phyloP scores from a whole-genome alignment of 2,888 invertebrate species.

The Eurytoma californica region DNA sequence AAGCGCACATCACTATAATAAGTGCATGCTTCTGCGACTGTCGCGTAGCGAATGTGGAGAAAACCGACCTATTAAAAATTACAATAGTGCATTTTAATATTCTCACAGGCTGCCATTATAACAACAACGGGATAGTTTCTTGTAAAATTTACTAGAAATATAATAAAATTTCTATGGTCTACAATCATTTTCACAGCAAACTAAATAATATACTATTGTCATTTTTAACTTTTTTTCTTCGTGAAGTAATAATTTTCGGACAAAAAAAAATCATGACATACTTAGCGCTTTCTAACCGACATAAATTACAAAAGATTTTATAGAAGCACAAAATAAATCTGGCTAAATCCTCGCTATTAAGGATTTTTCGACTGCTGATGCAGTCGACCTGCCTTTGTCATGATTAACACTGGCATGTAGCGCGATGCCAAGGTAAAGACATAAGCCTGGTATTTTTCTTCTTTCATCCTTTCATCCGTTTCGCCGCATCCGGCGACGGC shows the following conservation, averaged over 20 bases:
- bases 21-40: background rate
- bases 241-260: too few species aligned
- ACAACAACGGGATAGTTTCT: too few species aligned
- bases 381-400: background rate
- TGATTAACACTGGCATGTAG: too few species aligned
- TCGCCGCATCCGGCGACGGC: slow-evolving; percentile 7
- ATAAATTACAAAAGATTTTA: background rate
- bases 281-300: background rate
- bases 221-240: too few species aligned
- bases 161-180: background rate
- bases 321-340: too few species aligned
- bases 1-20: background rate
- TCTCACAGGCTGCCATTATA: too few species aligned
- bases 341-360: background rate
- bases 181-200: too few species aligned
- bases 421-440: background rate
- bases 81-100: too few species aligned
- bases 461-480: slow-evolving; percentile 14
- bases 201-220: too few species aligned
- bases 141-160: too few species aligned
- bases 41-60: background rate
- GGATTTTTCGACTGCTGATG: background rate
- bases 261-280: too few species aligned
- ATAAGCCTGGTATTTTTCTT: background rate
- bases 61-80: too few species aligned